Evolutionary conservation across 2,888 invertebrate species (phyloP).

Genomic region (Hesperia comma): DNA sequence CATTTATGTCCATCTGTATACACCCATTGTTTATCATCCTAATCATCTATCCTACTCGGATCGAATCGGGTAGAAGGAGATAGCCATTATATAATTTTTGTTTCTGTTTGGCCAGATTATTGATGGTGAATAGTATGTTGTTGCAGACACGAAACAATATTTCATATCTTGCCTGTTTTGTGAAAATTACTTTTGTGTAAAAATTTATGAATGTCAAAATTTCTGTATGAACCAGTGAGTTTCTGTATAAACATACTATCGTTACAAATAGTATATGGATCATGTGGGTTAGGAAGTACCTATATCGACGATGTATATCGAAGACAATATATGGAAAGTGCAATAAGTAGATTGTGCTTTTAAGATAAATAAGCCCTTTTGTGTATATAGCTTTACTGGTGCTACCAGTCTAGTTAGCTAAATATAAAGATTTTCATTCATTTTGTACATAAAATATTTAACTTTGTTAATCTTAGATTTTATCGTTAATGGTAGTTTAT

Average conservation of each 20-base stretch:
- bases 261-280: background rate
- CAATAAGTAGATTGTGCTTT: constrained; percentile 60
- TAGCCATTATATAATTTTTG: constrained; percentile 15
- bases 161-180: constrained; percentile 5
- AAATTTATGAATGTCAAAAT: background rate
- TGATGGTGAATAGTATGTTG: constrained; percentile 23
- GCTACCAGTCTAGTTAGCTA: constrained; percentile 41
- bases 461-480: constrained; percentile 15
- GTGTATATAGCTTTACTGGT: constrained; percentile 45
- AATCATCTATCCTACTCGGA: constrained; percentile 4
- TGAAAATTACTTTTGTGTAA: background rate
- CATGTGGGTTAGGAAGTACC: background rate
- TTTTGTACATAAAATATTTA: constrained; percentile 16
- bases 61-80: constrained; percentile 11
- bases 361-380: constrained; percentile 45
- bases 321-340: constrained; percentile 61
- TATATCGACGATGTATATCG: constrained; percentile 40
- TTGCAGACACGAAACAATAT: constrained; percentile 17
- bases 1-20: constrained; percentile 27
- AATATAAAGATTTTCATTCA: constrained; percentile 30
- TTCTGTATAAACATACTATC: background rate
- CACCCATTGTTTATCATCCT: constrained; percentile 25
- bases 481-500: background rate
- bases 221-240: constrained; percentile 2
- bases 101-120: constrained; percentile 34